Evolutionary conservation across 2,888 invertebrate genomes (phyloP).

Genomic region (Pachydiplax longipennis): DNA sequence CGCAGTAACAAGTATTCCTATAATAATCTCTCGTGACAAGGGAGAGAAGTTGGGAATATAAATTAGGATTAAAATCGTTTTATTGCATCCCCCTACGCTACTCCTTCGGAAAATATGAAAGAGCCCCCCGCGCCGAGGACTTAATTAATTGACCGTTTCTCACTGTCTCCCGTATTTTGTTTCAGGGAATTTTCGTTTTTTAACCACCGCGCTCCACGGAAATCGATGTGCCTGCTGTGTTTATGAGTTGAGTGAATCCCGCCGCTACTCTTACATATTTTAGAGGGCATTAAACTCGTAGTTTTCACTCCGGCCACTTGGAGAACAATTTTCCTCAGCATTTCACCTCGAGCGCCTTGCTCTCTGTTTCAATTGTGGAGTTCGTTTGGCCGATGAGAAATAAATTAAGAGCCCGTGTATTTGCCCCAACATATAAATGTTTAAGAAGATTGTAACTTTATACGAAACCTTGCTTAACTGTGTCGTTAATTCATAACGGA

Average conservation of each 20-base stretch:
- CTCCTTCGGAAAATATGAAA: not conserved
- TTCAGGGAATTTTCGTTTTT: not conserved
- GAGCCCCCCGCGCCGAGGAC: not conserved
- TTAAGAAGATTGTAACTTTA: not conserved
- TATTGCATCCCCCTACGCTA: not conserved
- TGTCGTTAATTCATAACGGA: no score
- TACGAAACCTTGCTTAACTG: no score
- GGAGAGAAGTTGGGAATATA: not conserved
- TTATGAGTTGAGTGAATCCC: conserved; percentile 37
- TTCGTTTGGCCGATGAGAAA: not conserved
- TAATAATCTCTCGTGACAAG: not conserved
- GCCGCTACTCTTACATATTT: conserved; percentile 1
- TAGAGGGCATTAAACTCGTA: not conserved
- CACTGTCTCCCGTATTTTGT: conserved; percentile 21
- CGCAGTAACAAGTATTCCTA: no score
- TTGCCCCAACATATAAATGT: not conserved
- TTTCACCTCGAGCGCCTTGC: not conserved
- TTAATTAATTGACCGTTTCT: conserved; percentile 33
- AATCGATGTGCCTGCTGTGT: not conserved
- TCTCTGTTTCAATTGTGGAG: not conserved
- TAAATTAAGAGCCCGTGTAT: not conserved
- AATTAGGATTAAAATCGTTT: not conserved
- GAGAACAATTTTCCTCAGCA: not conserved
- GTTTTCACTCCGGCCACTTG: not conserved
- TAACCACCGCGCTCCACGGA: not conserved